These are phyloP conservation scores for Coregonus suidteri DNA, from an alignment of 2,797 vertebrate species.

Conservation along the genomic window DNA sequence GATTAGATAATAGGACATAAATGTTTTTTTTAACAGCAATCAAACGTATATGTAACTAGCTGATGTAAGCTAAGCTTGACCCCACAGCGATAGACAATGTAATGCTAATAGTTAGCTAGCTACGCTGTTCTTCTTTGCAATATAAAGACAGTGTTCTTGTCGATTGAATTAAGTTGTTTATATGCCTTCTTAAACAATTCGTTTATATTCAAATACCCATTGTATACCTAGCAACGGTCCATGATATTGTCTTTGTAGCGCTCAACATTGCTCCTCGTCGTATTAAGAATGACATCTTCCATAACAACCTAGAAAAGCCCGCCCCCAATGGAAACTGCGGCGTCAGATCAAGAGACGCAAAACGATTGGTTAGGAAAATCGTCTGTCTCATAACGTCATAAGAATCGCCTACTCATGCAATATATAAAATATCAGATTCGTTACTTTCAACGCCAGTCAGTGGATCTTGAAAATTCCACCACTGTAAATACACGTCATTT, in stretches of 20 bases:
- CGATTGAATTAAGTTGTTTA: background rate
- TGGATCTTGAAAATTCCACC: background rate
- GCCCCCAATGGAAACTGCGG: background rate
- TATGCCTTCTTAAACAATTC: background rate
- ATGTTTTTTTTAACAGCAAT: background rate
- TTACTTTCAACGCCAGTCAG: background rate
- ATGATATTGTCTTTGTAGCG: constrained; percentile 59
- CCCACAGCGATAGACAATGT: background rate
- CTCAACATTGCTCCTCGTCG: constrained; percentile 49
- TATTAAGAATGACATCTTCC: constrained; percentile 66
- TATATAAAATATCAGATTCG: constrained; percentile 39
- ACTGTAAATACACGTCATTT: constrained; percentile 18
- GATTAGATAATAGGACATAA: no score
- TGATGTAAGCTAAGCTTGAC: background rate
- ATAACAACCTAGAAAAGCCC: constrained; percentile 45
- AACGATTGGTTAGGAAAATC: constrained; percentile 46
- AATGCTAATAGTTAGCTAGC: background rate
- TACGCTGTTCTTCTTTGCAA: background rate
- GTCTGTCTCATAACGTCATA: background rate
- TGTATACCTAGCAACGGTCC: constrained; percentile 66
- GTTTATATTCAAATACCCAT: background rate
- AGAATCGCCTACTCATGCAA: background rate
- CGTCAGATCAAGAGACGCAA: rapidly evolving
- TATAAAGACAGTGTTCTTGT: background rate
- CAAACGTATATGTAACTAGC: background rate